Evolutionary conservation across 2,888 invertebrate genomes (phyloP).

Genomic region (Trachelus troglodyta): DNA sequence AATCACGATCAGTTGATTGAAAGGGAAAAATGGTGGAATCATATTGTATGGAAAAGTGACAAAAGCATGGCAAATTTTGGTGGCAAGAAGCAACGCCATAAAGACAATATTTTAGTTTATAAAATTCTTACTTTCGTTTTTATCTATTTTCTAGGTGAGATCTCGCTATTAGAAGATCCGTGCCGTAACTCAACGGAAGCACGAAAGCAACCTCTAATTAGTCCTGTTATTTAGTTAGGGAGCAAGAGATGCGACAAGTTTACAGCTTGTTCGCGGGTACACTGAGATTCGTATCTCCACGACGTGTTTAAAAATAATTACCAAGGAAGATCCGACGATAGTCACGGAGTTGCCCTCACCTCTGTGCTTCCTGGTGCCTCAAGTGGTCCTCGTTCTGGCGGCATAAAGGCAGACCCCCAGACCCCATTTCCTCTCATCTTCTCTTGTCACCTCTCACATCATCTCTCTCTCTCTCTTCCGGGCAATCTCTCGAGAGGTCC

Average conservation of each 20-base stretch:
- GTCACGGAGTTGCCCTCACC: conserved; percentile 63
- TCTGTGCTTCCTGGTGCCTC: conserved; percentile 40
- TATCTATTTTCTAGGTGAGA: neutral
- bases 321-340: conserved; percentile 62
- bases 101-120: neutral
- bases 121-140: conserved; percentile 2
- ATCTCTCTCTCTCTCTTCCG: conserved; percentile 39
- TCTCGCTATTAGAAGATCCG: conserved; percentile 22
- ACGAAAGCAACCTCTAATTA: conserved; percentile 46
- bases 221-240: conserved; percentile 59
- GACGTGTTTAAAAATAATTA: conserved; percentile 67
- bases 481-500: conserved; percentile 51
- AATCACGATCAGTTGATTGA: neutral
- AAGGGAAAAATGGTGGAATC: neutral
- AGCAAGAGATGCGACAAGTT: conserved; percentile 31
- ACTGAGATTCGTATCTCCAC: conserved; percentile 60
- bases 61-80: neutral
- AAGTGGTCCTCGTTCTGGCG: conserved; percentile 50
- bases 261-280: conserved; percentile 24
- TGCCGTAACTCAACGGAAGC: conserved; percentile 33
- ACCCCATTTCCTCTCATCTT: conserved; percentile 31
- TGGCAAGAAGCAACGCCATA: neutral
- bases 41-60: neutral
- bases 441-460: conserved; percentile 15
- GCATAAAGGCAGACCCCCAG: conserved; percentile 50